Conservation (phyloP, 2,113 vertebrate genomes). For the Thomomys bottae region DNA sequence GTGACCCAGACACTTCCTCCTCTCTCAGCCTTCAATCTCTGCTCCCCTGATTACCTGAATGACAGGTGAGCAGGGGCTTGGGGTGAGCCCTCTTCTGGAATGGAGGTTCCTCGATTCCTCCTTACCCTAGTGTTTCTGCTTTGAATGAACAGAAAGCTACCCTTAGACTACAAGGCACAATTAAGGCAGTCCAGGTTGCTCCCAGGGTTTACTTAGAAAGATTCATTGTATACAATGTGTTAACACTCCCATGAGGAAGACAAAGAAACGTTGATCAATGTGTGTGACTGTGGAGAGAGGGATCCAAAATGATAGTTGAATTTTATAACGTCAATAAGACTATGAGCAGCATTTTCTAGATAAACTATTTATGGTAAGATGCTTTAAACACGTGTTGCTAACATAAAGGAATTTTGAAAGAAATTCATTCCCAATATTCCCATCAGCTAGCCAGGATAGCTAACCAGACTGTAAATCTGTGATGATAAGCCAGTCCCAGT, state of each 20-base stretch:
- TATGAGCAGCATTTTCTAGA: not conserved
- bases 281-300: not conserved
- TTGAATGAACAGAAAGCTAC: not conserved
- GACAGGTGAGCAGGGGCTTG: not conserved
- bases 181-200: not conserved
- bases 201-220: not conserved
- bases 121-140: not conserved
- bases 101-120: too few relatives aligned
- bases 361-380: not conserved
- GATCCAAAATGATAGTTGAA: not conserved
- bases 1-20: not conserved
- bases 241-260: not conserved
- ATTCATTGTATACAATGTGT: not conserved
- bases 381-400: not conserved
- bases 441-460: not conserved
- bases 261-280: not conserved
- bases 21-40: not conserved
- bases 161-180: not conserved
- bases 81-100: not conserved
- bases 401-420: conserved; percentile 2
- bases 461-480: not conserved
- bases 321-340: not conserved
- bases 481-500: not conserved
- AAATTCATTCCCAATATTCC: not conserved
- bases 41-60: not conserved